Evolutionary conservation across 2,888 invertebrate species (phyloP).

Genomic region (Celastrina argiolus): DNA sequence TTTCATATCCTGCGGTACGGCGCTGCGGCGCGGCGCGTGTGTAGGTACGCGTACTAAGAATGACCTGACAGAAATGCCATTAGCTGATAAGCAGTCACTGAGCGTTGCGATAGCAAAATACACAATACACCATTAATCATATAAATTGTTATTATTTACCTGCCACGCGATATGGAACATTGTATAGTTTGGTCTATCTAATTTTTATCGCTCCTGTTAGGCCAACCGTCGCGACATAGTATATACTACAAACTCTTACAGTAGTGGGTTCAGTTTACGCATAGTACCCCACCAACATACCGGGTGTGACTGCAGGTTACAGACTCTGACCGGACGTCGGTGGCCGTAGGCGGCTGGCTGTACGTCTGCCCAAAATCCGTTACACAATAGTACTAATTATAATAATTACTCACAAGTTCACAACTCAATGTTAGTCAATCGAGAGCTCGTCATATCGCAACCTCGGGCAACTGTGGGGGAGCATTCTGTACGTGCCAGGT

Average conservation of each 20-base stretch:
- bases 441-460: neutral
- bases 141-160: neutral
- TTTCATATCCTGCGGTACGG: too few relatives aligned
- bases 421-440: neutral
- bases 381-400: slow-evolving; percentile 11
- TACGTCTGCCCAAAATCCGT: slow-evolving; percentile 4
- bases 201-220: neutral
- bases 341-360: slow-evolving; percentile 3
- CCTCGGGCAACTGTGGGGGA: neutral
- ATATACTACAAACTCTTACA: neutral
- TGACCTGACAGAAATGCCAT: neutral
- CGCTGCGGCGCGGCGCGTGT: too few relatives aligned
- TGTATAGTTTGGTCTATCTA: neutral
- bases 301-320: neutral
- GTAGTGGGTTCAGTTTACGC: neutral
- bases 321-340: neutral
- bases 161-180: neutral
- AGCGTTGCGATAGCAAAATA: neutral
- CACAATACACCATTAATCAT: neutral
- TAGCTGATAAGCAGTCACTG: neutral
- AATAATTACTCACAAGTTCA: slow-evolving; percentile 4
- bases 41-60: neutral
- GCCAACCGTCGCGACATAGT: neutral
- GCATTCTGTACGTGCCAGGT: neutral
- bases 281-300: neutral